Evolutionary conservation across 1,140 invertebrate species (phyloP).

Genomic region (Anagrus nilaparvatae): DNA sequence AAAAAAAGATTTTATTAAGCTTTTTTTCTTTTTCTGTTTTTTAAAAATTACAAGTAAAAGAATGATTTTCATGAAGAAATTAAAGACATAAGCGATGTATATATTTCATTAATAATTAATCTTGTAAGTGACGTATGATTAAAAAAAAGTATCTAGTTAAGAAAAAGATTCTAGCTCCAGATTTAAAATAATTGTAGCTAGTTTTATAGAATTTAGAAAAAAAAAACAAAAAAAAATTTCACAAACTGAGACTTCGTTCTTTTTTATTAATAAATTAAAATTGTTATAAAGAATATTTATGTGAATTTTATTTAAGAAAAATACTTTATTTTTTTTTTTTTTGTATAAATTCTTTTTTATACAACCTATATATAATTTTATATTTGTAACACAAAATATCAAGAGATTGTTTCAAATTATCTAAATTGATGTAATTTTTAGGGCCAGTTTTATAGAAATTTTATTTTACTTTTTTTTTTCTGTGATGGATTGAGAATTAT

Average conservation of each 20-base stretch:
- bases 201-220: slow-evolving; percentile 37
- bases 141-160: no score
- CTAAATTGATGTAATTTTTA: neutral
- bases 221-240: slow-evolving; percentile 38
- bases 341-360: slow-evolving; percentile 2
- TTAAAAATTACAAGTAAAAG: no score
- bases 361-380: neutral
- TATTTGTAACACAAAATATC: neutral
- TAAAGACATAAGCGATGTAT: slow-evolving; percentile 39
- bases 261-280: slow-evolving; percentile 24
- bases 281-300: slow-evolving; percentile 10
- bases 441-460: no score
- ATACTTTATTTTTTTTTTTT: neutral
- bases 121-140: no score
- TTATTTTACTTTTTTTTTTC: slow-evolving; percentile 13
- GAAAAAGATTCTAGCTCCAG: slow-evolving; percentile 33
- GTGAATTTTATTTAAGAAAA: no score
- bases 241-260: slow-evolving; percentile 39
- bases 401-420: slow-evolving; percentile 2
- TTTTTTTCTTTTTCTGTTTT: no score
- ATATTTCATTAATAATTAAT: slow-evolving; percentile 42
- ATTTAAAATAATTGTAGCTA: slow-evolving; percentile 37
- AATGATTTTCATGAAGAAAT: no score
- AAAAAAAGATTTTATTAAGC: no score
- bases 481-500: slow-evolving; percentile 15